Evolutionary conservation across 2,888 invertebrate genomes (phyloP).

Genomic region (Heliconius erato): DNA sequence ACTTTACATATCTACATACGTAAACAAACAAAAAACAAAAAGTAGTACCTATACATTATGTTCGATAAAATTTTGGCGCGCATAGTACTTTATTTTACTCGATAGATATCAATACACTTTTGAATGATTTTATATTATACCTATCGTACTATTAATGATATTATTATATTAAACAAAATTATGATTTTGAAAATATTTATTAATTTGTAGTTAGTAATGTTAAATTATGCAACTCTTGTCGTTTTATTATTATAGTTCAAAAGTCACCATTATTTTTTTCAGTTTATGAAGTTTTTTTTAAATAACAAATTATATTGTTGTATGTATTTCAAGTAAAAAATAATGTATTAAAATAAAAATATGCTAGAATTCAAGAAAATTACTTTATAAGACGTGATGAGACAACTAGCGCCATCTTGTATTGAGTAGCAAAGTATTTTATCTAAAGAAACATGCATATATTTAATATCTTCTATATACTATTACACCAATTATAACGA

Average conservation of each 20-base stretch:
- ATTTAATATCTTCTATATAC: not conserved
- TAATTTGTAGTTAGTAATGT: too few relatives aligned
- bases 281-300: too few relatives aligned
- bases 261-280: too few relatives aligned
- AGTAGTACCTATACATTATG: not conserved
- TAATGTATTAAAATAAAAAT: not conserved
- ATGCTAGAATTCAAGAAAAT: not conserved
- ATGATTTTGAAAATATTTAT: too few relatives aligned
- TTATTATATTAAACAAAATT: too few relatives aligned
- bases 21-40: not conserved
- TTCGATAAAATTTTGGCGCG: not conserved
- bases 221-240: too few relatives aligned
- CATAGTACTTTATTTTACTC: not conserved
- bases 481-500: not conserved
- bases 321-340: not conserved
- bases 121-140: not conserved
- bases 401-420: conserved; percentile 70
- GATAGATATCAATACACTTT: not conserved
- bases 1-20: not conserved
- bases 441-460: not conserved
- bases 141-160: not conserved
- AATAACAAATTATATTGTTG: too few relatives aligned
- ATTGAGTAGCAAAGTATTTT: conserved; percentile 65
- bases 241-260: too few relatives aligned
- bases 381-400: not conserved